These are phyloP conservation scores for Cyanistes caeruleus DNA, from an alignment of 2,113 vertebrate genomes.

Conservation along the genomic window DNA sequence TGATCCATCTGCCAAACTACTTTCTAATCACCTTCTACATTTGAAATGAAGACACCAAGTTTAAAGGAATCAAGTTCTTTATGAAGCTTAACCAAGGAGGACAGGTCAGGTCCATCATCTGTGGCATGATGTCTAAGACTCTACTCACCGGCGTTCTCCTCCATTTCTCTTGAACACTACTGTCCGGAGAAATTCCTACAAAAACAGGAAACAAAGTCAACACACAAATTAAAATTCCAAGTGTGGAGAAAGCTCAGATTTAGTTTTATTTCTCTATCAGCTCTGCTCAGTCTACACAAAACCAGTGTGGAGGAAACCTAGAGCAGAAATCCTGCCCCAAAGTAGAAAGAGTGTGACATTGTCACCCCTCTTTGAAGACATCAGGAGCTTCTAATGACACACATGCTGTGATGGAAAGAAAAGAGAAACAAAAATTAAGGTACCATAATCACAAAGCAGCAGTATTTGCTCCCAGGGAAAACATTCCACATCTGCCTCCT, in stretches of 20 bases:
- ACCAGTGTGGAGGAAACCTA: neutral
- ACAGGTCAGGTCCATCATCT: neutral
- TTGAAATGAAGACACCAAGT: neutral
- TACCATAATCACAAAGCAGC: neutral
- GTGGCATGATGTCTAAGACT: rapidly evolving
- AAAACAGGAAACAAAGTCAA: neutral
- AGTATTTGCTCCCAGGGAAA: neutral
- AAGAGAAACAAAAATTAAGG: neutral
- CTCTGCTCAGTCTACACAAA: neutral
- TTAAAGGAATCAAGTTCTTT: neutral
- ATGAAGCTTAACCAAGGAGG: neutral
- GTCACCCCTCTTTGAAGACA: neutral
- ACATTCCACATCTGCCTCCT: neutral
- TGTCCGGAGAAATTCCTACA: neutral
- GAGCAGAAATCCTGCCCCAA: neutral
- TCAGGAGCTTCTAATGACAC: neutral
- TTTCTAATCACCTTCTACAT: neutral
- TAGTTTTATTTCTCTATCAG: neutral
- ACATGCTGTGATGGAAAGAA: neutral
- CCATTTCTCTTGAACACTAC: slow-evolving; percentile 11
- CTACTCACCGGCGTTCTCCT: slow-evolving; percentile 56
- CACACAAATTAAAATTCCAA: neutral
- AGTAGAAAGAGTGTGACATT: neutral
- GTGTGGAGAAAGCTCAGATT: neutral
- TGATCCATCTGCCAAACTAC: neutral